Percentiles rank a stretch among this genome's conserved stretches.
These are phyloP conservation scores for Cheirogaleus medius DNA, from an alignment of 2,113 vertebrate species.

Conservation along the genomic window DNA sequence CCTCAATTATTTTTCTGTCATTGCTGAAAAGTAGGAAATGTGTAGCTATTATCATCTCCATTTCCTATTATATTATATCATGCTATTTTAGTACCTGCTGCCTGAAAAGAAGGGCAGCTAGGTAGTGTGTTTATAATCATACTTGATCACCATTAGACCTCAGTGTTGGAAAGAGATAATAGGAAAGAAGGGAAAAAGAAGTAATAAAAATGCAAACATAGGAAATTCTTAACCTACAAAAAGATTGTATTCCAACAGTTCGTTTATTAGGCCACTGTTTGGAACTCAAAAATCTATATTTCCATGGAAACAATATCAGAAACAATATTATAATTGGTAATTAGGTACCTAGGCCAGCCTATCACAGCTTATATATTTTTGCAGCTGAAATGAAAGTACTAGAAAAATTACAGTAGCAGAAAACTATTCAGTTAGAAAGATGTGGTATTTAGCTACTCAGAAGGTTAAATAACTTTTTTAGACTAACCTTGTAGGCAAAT, in stretches of 20 bases:
- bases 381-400: slow-evolving; percentile 36
- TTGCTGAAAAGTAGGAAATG: slow-evolving; percentile 72
- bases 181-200: slow-evolving; percentile 56
- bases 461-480: slow-evolving; percentile 32
- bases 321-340: slow-evolving; percentile 47
- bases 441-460: neutral
- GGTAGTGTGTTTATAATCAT: slow-evolving; percentile 62
- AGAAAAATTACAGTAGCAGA: slow-evolving; percentile 47
- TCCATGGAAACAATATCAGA: slow-evolving; percentile 56
- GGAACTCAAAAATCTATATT: slow-evolving; percentile 61
- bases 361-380: slow-evolving; percentile 33
- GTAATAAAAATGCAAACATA: slow-evolving; percentile 64
- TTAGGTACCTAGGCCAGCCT: slow-evolving; percentile 31
- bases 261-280: slow-evolving; percentile 44
- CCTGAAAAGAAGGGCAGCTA: slow-evolving; percentile 50
- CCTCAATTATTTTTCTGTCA: slow-evolving; percentile 77
- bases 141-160: slow-evolving; percentile 46
- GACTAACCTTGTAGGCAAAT: neutral
- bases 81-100: slow-evolving; percentile 39
- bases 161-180: slow-evolving; percentile 37
- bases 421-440: slow-evolving; percentile 45
- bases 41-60: slow-evolving; percentile 70
- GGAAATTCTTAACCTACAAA: slow-evolving; percentile 60
- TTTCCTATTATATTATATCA: slow-evolving; percentile 62
- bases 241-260: slow-evolving; percentile 42